Evolutionary conservation across 1,140 invertebrate species (phyloP), one percentile per base, ranked within the genome.

Genomic region (Penaeus vannamei): DNA sequence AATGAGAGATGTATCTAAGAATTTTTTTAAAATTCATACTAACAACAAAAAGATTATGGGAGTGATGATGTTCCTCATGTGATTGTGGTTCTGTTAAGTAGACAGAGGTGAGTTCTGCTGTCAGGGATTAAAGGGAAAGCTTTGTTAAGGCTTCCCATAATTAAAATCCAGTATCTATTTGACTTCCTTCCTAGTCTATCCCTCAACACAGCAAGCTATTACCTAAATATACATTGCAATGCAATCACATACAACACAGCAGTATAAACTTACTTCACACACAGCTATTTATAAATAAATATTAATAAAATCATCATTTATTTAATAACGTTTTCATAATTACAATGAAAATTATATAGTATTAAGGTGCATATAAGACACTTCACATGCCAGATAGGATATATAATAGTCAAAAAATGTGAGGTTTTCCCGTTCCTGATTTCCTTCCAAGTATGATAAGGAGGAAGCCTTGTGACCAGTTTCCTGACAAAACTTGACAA

Each of bases 211-310:
- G 80, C 77, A 86, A 69, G 42, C 60, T 80, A 86, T 80, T 80
- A 61, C 42, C 66, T 76, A 76, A 85, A 79, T 86, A 80, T 80
- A 86, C 85, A 86, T 79, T 61, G 69, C 85, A 86, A 86, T 86
- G 85, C 76, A 86, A 77, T 86, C 77, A 86, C 85, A 86, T 86
- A 84, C 64, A 84, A 84, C 66, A 87, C 81, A 88, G 80, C 87
- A 88, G 87, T 88, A 88, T 88, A 88, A 88, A 88, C 82, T 88
- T 88, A 77, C 81, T 84, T 64, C 66, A 88, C 81, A 86, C 76
- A 88, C 87, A 88, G 42, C 66, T 88, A 88, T 88, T 62, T 72
- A 88, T 88, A 88, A 88, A 88, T 88, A 84, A 88, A 87, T 87
- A 81, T 87, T 80, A 87, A 64, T 62, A 87, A 81, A 80, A 87